These are phyloP conservation scores for Urechis unicinctus DNA, from an alignment of 2,888 invertebrate genomes.

Conservation along the genomic window DNA sequence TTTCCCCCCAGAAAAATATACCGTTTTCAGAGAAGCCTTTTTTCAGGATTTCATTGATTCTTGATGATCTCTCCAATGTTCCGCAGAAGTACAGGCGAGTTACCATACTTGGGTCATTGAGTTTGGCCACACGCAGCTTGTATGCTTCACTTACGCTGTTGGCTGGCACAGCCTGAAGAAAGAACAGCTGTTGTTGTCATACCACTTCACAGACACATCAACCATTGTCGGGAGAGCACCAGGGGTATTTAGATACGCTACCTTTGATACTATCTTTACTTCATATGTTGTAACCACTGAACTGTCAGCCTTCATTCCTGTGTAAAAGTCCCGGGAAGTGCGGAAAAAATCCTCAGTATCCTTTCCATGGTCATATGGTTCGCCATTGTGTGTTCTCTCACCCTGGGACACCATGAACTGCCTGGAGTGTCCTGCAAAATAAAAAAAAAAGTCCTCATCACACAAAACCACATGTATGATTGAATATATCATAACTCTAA, in stretches of 20 bases:
- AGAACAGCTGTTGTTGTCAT: too few relatives aligned
- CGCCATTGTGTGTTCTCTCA: constrained; percentile 14
- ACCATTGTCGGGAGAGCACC: too few relatives aligned
- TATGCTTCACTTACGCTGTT: constrained; percentile 23
- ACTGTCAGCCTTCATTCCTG: constrained; percentile 8
- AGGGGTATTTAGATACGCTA: too few relatives aligned
- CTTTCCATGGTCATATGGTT: constrained; percentile 37
- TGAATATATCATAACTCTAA: too few relatives aligned
- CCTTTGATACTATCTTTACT: constrained; percentile 13
- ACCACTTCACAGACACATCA: too few relatives aligned
- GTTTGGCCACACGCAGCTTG: constrained; percentile 15
- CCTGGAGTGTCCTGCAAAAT: background rate
- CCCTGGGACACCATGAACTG: constrained; percentile 2
- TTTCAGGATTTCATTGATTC: constrained; percentile 32
- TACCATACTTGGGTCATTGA: constrained; percentile 31
- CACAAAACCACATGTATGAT: too few relatives aligned
- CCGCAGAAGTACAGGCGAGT: constrained; percentile 41
- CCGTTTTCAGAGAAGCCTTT: constrained; percentile 38
- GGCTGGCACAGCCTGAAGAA: constrained; percentile 15
- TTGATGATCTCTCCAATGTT: constrained; percentile 29
- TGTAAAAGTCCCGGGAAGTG: constrained; percentile 32
- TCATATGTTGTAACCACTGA: constrained; percentile 4
- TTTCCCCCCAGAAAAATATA: too few relatives aligned
- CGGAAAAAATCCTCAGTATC: constrained; percentile 36
- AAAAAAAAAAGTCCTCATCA: too few relatives aligned